Evolutionary conservation across 2,888 invertebrate genomes (phyloP), one percentile per base, ranked within the genome.

Genomic region (Epirrhoe tristata): DNA sequence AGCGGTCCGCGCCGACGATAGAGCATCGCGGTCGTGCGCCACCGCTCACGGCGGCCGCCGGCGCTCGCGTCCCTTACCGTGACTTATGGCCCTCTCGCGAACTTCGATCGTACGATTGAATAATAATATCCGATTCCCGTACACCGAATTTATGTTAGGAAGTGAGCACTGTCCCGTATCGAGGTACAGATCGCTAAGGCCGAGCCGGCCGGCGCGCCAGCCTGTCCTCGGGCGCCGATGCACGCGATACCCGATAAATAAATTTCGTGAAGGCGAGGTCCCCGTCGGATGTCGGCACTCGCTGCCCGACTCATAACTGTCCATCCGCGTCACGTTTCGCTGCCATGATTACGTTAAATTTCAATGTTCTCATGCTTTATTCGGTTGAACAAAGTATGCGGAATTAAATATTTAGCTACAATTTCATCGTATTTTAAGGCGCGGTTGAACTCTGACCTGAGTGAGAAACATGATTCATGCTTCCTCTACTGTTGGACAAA

Each of bases 131-230:
- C 92, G 90, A 91, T 91, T 91, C 90, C 87, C 86, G 88, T 87
- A 82, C 87, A 91, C 93, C 93, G 87, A 92, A 93, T 93, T 93
- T 92, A 93, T 93, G 91, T 91, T 90, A 91, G 90, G 91, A 91
- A 92, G 90, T 91, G 87, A 88, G 85, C 87, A 88, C 81, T 90
- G 89, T 89, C 90, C 88, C 87, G 85, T 91, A 92, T 91, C 92
- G 84, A 82, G 76, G 72, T 81, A 67, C 80, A 80, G 86, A 91
- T 91, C 90, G 84, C 76, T 79, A 81, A 82, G 77, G 83, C 83
- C 82, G 82, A 43, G 86, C 88, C 82, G 83, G 88, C 85, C 83
- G 84, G 78, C 82, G 80, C 75, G 74, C 55, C 48, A 24, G 65
- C 75, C 81, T 61, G 83, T 86, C 90, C 86, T 78, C 77, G 78